A percentile compares a stretch with the other conserved stretches of the same genome.
phyloP scores from a whole-genome alignment of 2,888 invertebrate genomes.

The Sicus ferrugineus region DNA sequence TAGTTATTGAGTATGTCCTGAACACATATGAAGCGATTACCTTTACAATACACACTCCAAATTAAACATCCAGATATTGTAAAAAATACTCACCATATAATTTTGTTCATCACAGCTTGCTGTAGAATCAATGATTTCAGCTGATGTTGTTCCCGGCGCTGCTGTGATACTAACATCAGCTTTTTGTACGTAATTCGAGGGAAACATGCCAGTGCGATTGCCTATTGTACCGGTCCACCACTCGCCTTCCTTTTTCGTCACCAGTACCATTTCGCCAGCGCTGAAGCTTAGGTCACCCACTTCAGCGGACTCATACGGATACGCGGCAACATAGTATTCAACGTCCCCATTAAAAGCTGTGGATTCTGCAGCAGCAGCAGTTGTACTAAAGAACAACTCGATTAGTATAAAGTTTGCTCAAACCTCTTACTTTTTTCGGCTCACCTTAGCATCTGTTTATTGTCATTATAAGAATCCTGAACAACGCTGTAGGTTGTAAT shows the following conservation, averaged over 20 bases:
- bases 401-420: neutral
- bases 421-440: conserved; percentile 47
- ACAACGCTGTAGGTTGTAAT: conserved; percentile 47
- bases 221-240: conserved; percentile 98
- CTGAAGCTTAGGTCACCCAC: conserved; percentile 91
- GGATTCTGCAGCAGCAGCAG: conserved; percentile 39
- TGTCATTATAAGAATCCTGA: conserved; percentile 58
- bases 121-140: conserved; percentile 33
- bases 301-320: conserved; percentile 89
- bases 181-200: conserved; percentile 93
- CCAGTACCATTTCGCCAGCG: conserved; percentile 85
- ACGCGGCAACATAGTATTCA: conserved; percentile 87
- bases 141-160: conserved; percentile 32
- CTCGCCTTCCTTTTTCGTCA: conserved; percentile 90
- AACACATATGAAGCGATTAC: neutral
- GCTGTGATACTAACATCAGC: conserved; percentile 66
- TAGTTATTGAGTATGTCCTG: neutral
- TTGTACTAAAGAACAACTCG: conserved; percentile 18
- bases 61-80: neutral
- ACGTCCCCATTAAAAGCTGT: conserved; percentile 63
- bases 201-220: conserved; percentile 88
- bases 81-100: conserved; percentile 14
- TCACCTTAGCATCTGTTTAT: conserved; percentile 67
- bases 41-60: neutral
- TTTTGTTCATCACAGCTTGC: conserved; percentile 43